A percentile compares a stretch with the other conserved stretches of the same genome.
These are phyloP conservation scores for Lymantria dispar DNA, from an alignment of 2,888 invertebrate genomes.

Conservation along the genomic window DNA sequence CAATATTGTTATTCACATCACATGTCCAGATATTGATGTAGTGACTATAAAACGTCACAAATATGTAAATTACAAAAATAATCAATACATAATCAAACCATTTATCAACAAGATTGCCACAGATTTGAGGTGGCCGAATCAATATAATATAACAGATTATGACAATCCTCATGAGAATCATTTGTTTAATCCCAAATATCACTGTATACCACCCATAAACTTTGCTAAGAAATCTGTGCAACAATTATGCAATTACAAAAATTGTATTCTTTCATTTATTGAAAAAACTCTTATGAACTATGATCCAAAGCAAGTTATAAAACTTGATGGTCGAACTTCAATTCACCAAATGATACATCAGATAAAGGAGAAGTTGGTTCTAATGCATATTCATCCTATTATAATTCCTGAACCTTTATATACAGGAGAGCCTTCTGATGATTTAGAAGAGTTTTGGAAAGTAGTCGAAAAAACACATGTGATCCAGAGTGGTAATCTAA, in stretches of 20 bases:
- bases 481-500: slow-evolving; percentile 46
- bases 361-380: slow-evolving; percentile 62
- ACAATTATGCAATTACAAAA: slow-evolving; percentile 78
- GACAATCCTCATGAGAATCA: slow-evolving; percentile 41
- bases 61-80: slow-evolving; percentile 54
- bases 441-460: slow-evolving; percentile 69
- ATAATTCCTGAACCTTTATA: slow-evolving; percentile 65
- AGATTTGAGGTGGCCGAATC: slow-evolving; percentile 59
- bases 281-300: slow-evolving; percentile 76
- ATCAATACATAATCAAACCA: slow-evolving; percentile 34
- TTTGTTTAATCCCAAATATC: slow-evolving; percentile 63
- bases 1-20: slow-evolving; percentile 80
- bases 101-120: slow-evolving; percentile 33
- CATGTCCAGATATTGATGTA: slow-evolving; percentile 79
- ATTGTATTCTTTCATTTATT: slow-evolving; percentile 63
- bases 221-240: slow-evolving; percentile 61
- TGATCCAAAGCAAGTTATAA: slow-evolving; percentile 79
- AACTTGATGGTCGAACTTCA: slow-evolving; percentile 81
- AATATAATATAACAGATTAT: slow-evolving; percentile 50
- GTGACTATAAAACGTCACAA: slow-evolving; percentile 58
- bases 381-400: slow-evolving; percentile 53
- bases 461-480: slow-evolving; percentile 48
- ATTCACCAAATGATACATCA: slow-evolving; percentile 73
- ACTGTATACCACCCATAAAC: slow-evolving; percentile 72
- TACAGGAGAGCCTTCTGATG: slow-evolving; percentile 59